Base-by-base conservation (phyloP, 2,888 invertebrate genomes). In the Diogma glabrata region DNA sequence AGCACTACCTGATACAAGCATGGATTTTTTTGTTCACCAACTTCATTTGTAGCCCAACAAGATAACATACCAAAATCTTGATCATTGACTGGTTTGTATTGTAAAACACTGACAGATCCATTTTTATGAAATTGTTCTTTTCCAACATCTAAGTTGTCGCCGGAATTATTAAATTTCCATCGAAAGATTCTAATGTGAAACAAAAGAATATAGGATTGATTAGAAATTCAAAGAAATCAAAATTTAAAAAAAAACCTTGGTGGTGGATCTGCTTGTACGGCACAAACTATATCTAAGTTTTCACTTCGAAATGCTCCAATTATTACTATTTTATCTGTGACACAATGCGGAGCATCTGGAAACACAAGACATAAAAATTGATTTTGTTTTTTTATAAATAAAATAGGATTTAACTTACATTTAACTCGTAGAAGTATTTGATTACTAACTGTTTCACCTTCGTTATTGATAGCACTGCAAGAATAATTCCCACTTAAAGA, bases 91-190 rank as follows among this genome's bases (percentile, higher is more conserved):
- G 79, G 79, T 12, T 77, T 79, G 63, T 79, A 79, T 58, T 79
- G 77, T 58, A 84, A 75, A 54, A 81, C 75, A 62, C 82, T 82
- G 54, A 81, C 76, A 59, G 83, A 83, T 57, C 88, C 88, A 67
- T 87, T 87, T 57, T 82, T 81, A 60, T 83, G 80, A 72, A 82
- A 87, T 54, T 84, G 72, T 66, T 85, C 86, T 45, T 84, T 79
- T 48, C 83, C 82, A 52, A 89, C 84, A 70, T 90, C 88, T 56
- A 87, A 72, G 47, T 87, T 88, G 72, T 90, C 90, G 4, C 91
- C 90, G 10, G 89, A 89, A 73, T 90, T 90, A 76, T 92, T 92
- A 75, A 92, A 91, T 74, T 91, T 90, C 92, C 92, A 92, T 60
- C 87, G 83, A 74, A 92, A 93, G 64, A 81, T 82, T 60, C 86